phyloP scores from a whole-genome alignment of 2,888 invertebrate genomes.

The Chrysotoxum bicinctum region DNA sequence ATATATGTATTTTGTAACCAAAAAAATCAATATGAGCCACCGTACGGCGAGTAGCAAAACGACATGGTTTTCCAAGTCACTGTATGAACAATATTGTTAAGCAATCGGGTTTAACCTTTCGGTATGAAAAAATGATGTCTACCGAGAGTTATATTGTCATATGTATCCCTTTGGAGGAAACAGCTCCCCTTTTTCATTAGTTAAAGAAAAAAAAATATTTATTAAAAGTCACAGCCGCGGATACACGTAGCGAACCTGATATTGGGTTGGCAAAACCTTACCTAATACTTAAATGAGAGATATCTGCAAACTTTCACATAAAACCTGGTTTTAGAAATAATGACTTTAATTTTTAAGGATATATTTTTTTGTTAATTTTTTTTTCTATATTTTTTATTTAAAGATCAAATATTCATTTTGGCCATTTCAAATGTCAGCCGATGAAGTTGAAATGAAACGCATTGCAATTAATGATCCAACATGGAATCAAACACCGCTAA shows the following conservation, averaged over 20 bases:
- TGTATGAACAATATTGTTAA: no score
- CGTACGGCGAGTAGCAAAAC: no score
- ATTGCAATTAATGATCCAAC: conserved; percentile 84
- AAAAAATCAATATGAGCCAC: no score
- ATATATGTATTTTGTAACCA: no score
- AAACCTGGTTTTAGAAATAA: not conserved
- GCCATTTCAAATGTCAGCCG: conserved; percentile 85
- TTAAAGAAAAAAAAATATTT: no score
- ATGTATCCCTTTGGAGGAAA: no score
- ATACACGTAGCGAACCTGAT: not conserved
- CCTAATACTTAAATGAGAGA: not conserved
- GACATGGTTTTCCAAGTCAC: no score
- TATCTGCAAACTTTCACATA: not conserved
- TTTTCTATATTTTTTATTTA: conserved; percentile 75
- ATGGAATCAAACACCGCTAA: conserved; percentile 85
- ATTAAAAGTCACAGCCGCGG: no score
- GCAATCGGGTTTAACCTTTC: no score
- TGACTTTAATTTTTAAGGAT: not conserved
- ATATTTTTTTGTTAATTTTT: not conserved
- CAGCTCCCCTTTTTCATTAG: no score
- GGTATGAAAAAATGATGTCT: no score
- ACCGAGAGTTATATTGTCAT: no score
- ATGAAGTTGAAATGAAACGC: conserved; percentile 84
- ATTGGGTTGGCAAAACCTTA: not conserved
- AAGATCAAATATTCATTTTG: conserved; percentile 88